Base-by-base conservation (phyloP, 2,797 vertebrate species). In the Emydoidea blandingii region DNA sequence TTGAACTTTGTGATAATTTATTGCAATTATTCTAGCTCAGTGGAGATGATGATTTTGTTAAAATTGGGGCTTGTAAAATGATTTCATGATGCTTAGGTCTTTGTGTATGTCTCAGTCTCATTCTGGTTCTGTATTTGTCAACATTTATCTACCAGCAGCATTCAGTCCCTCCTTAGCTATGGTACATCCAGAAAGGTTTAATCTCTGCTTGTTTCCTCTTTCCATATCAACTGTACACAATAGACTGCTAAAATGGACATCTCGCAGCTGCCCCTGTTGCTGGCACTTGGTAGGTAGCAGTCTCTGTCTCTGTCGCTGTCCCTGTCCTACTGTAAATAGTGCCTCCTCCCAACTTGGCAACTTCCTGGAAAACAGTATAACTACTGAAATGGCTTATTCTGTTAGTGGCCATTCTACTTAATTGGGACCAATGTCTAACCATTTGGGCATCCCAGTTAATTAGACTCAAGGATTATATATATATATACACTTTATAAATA, bases 11-110 rank as follows among this genome's bases (percentile, higher is more conserved):
- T 50, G 65, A 47, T 52, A 49, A 2, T 29, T 54, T 29, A 31
- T 25, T 68, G 19, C 19, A 41, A 0, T 0, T 27, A 57, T 49
- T 50, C 57, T 54, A 53, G 79, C 34, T 59, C 82, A 23, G 56
- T 62, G 54, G 23, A 56, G 72, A 68, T 15, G 15, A 37, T 29
- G 52, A 27, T 23, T 84, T 29, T 10, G 21, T 4, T 1, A 62
- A 53, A 88, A 74, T n/a, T n/a, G 29, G 37, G 82, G 65, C 76
- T 31, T n/a, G 52, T 82, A 27, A 50, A 87, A 50, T 92, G 37
- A 54, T 83, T 82, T 80, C 0, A 0, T n/a, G 47, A 81, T 0
- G 0, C 50, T 92, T 78, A 19, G 5, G 56, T 34, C 25, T 87
- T 59, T 74, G 74, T n/a, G 18, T 68, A 68, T 37, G 34, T 79